phyloP scores from a whole-genome alignment of 2,888 invertebrate genomes.

The Troglohyphantes excavatus region DNA sequence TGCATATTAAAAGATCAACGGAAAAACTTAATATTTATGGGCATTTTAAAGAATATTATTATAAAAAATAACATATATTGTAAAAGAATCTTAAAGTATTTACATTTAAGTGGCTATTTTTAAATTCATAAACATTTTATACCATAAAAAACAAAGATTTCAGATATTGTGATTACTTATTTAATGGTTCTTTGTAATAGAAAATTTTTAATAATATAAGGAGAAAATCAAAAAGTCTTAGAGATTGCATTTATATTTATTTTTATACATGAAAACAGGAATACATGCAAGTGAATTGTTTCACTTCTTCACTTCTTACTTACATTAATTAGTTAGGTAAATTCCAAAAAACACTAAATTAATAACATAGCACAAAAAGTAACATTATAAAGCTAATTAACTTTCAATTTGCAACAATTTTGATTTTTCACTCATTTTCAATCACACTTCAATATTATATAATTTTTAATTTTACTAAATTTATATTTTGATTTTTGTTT shows the following conservation, averaged over 20 bases:
- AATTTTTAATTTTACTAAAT: slow-evolving; percentile 16
- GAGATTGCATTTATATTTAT: slow-evolving; percentile 65
- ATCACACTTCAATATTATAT: slow-evolving; percentile 11
- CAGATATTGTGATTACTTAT: too few species aligned
- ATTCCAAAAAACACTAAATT: slow-evolving; percentile 28
- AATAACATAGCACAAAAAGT: slow-evolving; percentile 37
- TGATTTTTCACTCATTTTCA: slow-evolving; percentile 40
- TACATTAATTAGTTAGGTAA: slow-evolving; percentile 5
- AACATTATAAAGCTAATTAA: neutral
- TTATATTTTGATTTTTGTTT: neutral
- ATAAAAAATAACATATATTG: too few species aligned
- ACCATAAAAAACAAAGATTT: too few species aligned
- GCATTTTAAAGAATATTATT: too few species aligned
- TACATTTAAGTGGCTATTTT: too few species aligned
- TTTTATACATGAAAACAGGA: slow-evolving; percentile 74
- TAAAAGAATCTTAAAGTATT: too few species aligned
- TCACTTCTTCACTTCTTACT: slow-evolving; percentile 4
- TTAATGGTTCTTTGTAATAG: neutral
- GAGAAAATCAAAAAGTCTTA: neutral
- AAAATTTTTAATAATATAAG: neutral
- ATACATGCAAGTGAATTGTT: slow-evolving; percentile 63
- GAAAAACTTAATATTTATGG: too few species aligned
- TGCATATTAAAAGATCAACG: too few species aligned
- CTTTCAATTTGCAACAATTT: slow-evolving; percentile 46
- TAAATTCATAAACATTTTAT: too few species aligned